Conservation (phyloP, 1,140 invertebrate genomes). For the Heliconius hewitsoni region DNA sequence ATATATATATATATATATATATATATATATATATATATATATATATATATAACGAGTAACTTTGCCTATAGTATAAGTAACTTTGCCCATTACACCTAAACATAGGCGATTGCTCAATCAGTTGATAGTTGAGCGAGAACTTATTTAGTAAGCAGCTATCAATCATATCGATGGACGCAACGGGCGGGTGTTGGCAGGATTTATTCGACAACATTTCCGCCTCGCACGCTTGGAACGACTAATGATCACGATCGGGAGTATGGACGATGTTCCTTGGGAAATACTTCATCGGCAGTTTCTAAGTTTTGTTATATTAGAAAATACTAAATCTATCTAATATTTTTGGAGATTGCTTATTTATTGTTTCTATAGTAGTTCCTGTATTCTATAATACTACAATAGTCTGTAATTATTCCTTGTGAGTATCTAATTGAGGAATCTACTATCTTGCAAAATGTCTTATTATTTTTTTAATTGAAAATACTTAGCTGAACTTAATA, state of each 20-base stretch:
- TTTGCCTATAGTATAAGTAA: background rate
- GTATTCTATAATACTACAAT: no score
- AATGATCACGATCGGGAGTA: slow-evolving; percentile 62
- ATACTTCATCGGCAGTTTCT: slow-evolving; percentile 23
- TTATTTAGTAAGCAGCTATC: slow-evolving; percentile 47
- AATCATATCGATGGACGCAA: slow-evolving; percentile 70
- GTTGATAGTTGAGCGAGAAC: slow-evolving; percentile 3
- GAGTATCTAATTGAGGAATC: no score
- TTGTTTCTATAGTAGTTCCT: no score
- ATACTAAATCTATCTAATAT: background rate
- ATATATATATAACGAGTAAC: no score
- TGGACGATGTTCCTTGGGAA: slow-evolving; percentile 42
- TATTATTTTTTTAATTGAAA: no score
- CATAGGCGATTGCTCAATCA: slow-evolving; percentile 27
- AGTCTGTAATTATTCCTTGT: no score
- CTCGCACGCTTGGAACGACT: slow-evolving; percentile 52
- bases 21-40: no score
- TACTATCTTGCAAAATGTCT: no score
- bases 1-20: no score
- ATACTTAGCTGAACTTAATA: no score
- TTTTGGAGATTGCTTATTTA: no score
- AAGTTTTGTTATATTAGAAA: slow-evolving; percentile 13
- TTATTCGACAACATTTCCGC: slow-evolving; percentile 69
- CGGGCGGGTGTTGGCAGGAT: slow-evolving; percentile 61
- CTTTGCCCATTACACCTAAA: background rate